Conservation (phyloP, 2,888 invertebrate genomes). For the Notodonta dromedarius region DNA sequence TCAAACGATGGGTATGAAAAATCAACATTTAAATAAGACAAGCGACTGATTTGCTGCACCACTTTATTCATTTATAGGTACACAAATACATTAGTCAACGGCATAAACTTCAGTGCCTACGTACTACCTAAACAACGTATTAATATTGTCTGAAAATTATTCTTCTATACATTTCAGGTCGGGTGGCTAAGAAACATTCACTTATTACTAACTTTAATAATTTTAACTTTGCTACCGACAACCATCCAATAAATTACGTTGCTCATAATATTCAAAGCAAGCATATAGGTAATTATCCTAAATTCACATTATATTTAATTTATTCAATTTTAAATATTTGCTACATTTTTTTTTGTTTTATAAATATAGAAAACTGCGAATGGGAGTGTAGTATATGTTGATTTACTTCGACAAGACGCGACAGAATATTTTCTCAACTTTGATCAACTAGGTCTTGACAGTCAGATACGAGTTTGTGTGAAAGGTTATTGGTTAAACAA, state of each 20-base stretch:
- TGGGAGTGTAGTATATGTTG: conserved; percentile 30
- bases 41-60: conserved; percentile 58
- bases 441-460: background rate
- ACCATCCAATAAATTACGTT: conserved; percentile 38
- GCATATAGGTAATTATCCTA: conserved; percentile 29
- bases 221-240: conserved; percentile 42
- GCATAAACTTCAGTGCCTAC: conserved; percentile 83
- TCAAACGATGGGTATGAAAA: no score
- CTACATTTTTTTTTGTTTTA: conserved; percentile 46
- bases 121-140: conserved; percentile 81
- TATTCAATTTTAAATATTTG: conserved; percentile 18
- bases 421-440: background rate
- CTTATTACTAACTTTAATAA: conserved; percentile 39
- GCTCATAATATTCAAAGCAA: conserved; percentile 39
- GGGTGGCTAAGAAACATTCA: conserved; percentile 68
- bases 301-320: conserved; percentile 34
- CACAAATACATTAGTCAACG: conserved; percentile 80
- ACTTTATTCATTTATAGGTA: conserved; percentile 75
- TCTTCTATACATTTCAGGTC: conserved; percentile 70
- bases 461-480: no score
- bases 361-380: conserved; percentile 66
- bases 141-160: conserved; percentile 78
- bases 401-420: conserved; percentile 30
- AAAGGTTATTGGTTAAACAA: no score
- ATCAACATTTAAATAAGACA: conserved; percentile 24